Conservation (phyloP, 2,113 vertebrate species). For the Abramis brama region DNA sequence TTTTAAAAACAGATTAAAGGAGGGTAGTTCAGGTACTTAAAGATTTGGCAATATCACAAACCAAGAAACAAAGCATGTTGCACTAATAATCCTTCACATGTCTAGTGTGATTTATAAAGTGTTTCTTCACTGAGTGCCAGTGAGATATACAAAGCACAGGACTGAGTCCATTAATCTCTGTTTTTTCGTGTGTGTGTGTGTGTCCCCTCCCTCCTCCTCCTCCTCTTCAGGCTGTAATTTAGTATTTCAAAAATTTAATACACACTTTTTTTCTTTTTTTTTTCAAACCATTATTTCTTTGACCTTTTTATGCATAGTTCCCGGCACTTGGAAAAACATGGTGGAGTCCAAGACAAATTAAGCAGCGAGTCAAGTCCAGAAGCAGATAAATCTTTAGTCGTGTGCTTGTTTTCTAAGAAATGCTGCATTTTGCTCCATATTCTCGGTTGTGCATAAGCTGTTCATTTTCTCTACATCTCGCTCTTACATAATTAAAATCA, state of each 20-base stretch:
- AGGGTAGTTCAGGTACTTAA: slow-evolving; percentile 64
- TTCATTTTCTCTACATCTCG: background rate
- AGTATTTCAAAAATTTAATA: slow-evolving; percentile 81
- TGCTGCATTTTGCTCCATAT: slow-evolving; percentile 42
- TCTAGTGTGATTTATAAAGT: slow-evolving; percentile 87
- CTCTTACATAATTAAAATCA: slow-evolving; percentile 32
- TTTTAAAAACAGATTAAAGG: slow-evolving; percentile 70
- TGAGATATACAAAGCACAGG: slow-evolving; percentile 76
- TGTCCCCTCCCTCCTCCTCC: background rate
- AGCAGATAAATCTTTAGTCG: slow-evolving; percentile 73
- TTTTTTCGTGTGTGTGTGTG: slow-evolving; percentile 64
- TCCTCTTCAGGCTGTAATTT: slow-evolving; percentile 73
- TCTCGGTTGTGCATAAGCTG: slow-evolving; percentile 49
- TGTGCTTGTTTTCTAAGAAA: slow-evolving; percentile 59
- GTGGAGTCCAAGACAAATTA: slow-evolving; percentile 79
- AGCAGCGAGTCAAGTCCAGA: slow-evolving; percentile 69
- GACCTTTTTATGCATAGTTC: slow-evolving; percentile 77
- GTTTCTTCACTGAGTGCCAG: slow-evolving; percentile 74
- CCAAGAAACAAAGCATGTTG: slow-evolving; percentile 67
- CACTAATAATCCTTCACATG: slow-evolving; percentile 70
- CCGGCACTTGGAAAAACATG: slow-evolving; percentile 78
- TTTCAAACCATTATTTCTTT: slow-evolving; percentile 74
- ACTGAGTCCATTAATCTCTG: slow-evolving; percentile 81
- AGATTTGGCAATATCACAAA: slow-evolving; percentile 70
- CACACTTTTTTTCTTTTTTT: slow-evolving; percentile 66